Evolutionary conservation across 2,888 invertebrate genomes (phyloP), one percentile per base, ranked within the genome.

Genomic region (Ptychoptera contaminata): DNA sequence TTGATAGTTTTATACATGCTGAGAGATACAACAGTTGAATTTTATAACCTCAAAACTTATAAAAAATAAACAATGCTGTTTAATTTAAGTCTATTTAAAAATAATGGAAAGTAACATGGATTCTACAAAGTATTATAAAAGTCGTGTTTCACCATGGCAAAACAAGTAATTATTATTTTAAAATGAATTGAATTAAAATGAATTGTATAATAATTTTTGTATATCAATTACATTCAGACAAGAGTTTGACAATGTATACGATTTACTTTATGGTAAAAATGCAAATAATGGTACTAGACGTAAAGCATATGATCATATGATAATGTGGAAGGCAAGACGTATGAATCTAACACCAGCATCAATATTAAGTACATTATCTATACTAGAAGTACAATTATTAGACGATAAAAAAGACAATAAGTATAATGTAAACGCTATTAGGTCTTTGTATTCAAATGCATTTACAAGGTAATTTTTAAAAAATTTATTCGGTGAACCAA

Each of bases 291-390:
- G 48, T 0, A 49, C 52, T 9, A 54, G 42, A 10, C 43, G 49
- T 0, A 52, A 49, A 15, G 67, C 62, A 0, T 49, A 57, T 0
- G 52, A 53, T 2, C 52, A 53, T 42, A 56, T 66, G 49, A 55
- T 53, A 2, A 48, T 62, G 4, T 66, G 65, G 65, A 56, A 53
- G 42, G 45, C 62, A n/a, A 57, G 67, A 0, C 56, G 64, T 0
- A 53, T 54, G 2, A 56, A 49, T 23, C 53, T 60, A 1, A 62
- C 64, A 2, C 63, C 67, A 16, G 64, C 65, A 0, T 56, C 63
- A 0, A 56, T 64, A 7, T 47, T 64, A 6, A 63, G 61, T 11
- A 66, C 66, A 2, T 48, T 51, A 8, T 56, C 57, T 1, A 54
- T 66, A 10, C 44, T 65, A 1, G 55, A 59, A 36, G 57, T 61